Percentiles rank a stretch among this genome's conserved stretches.
Evolutionary conservation across 1,140 invertebrate genomes (phyloP).

Genomic region (Drosophila fuyamai): DNA sequence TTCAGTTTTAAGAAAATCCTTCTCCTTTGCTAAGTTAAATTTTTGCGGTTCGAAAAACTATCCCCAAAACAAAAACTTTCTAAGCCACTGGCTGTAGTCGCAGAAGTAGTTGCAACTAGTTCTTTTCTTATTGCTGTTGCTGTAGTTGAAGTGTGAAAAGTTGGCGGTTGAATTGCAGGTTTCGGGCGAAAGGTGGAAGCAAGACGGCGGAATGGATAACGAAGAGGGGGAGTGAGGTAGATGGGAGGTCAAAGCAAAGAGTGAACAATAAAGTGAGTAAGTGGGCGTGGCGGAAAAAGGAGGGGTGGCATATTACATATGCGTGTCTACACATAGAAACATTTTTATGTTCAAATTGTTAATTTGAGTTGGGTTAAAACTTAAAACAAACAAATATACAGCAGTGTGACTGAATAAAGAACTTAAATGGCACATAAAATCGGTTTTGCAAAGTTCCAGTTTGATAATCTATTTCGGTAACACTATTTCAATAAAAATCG

Average conservation of each 20-base stretch:
- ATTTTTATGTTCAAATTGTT: neutral
- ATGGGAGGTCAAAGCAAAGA: slow-evolving; percentile 7
- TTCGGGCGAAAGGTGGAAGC: slow-evolving; percentile 6
- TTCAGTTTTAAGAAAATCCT: no score
- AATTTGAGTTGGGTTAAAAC: neutral
- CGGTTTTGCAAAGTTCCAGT: neutral
- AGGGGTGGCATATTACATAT: slow-evolving; percentile 19
- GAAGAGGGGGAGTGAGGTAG: neutral
- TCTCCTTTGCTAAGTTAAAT: no score
- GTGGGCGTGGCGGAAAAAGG: slow-evolving; percentile 15
- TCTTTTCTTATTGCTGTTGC: slow-evolving; percentile 31
- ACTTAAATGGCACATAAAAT: neutral
- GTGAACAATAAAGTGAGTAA: slow-evolving; percentile 22
- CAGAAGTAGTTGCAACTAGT: slow-evolving; percentile 38
- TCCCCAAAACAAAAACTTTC: neutral
- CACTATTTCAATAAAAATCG: no score
- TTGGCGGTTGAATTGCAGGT: slow-evolving; percentile 67
- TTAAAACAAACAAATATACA: neutral
- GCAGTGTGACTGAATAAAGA: neutral
- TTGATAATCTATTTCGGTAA: no score
- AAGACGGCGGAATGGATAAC: neutral
- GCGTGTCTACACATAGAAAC: slow-evolving; percentile 23
- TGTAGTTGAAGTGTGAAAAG: slow-evolving; percentile 74
- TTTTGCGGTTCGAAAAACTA: no score
- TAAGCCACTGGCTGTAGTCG: slow-evolving; percentile 18